Conservation (phyloP, 1,140 invertebrate species). For the Euwallacea similis region DNA sequence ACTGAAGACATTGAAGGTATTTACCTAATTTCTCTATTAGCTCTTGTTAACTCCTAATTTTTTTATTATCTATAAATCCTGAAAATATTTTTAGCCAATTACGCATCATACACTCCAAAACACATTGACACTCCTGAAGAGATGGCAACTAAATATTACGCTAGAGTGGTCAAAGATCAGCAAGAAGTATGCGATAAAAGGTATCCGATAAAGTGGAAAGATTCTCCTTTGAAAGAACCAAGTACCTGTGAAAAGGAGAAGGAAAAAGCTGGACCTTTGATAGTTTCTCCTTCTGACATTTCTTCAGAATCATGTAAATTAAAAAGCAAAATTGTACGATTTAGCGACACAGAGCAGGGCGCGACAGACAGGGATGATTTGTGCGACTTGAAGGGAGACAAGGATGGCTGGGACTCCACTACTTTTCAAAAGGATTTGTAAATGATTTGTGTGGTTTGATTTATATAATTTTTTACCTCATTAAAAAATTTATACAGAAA, state of each 20-base stretch:
- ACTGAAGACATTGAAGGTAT: constrained; percentile 42
- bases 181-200: constrained; percentile 42
- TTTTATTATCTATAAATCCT: background rate
- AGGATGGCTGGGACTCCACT: constrained; percentile 47
- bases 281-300: constrained; percentile 46
- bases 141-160: constrained; percentile 48
- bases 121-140: constrained; percentile 51
- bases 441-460: constrained; percentile 13
- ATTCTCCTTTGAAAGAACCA: constrained; percentile 28
- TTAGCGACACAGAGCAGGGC: constrained; percentile 45
- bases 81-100: constrained; percentile 35
- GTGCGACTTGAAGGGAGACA: constrained; percentile 45
- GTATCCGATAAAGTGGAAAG: constrained; percentile 43
- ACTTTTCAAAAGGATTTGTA: constrained; percentile 45
- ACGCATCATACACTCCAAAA: constrained; percentile 46
- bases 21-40: constrained; percentile 2
- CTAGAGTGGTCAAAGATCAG: constrained; percentile 45
- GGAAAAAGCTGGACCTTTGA: constrained; percentile 40
- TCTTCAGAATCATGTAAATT: constrained; percentile 44
- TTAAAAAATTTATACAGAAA: background rate
- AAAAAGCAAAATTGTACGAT: constrained; percentile 42
- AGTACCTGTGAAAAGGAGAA: constrained; percentile 14
- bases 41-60: too few species aligned
- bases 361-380: constrained; percentile 44
- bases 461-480: constrained; percentile 6